Evolutionary conservation across 2,797 vertebrate genomes (phyloP).

Genomic region (Sebastes melanostomus): DNA sequence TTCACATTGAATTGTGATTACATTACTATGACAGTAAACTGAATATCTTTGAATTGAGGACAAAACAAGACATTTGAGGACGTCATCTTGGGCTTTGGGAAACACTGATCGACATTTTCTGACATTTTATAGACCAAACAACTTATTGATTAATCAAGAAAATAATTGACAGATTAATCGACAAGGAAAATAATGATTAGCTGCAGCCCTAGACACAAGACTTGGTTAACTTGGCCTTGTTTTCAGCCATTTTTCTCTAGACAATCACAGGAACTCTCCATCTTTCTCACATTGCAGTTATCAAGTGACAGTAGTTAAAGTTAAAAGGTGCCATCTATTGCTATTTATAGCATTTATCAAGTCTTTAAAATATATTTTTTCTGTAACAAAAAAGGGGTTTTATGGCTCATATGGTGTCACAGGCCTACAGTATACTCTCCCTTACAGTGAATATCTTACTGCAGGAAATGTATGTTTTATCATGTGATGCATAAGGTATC

Average conservation of each 20-base stretch:
- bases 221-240: neutral
- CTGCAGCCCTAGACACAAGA: neutral
- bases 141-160: too few relatives aligned
- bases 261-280: neutral
- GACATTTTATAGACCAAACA: too few relatives aligned
- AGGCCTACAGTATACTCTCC: neutral
- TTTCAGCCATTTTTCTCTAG: neutral
- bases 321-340: neutral
- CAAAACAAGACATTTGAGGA: too few relatives aligned
- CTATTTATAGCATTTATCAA: neutral
- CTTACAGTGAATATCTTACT: neutral
- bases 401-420: neutral
- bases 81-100: too few relatives aligned
- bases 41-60: too few relatives aligned
- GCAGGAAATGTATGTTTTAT: neutral
- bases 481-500: neutral
- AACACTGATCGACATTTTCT: too few relatives aligned
- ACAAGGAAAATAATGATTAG: too few relatives aligned
- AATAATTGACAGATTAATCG: too few relatives aligned
- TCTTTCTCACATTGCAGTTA: neutral
- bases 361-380: too few relatives aligned
- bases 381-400: neutral
- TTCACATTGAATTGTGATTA: neutral
- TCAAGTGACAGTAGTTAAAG: neutral
- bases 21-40: too few relatives aligned